phyloP scores from a whole-genome alignment of 2,888 invertebrate genomes.

The Sepioteuthis lessoniana region DNA sequence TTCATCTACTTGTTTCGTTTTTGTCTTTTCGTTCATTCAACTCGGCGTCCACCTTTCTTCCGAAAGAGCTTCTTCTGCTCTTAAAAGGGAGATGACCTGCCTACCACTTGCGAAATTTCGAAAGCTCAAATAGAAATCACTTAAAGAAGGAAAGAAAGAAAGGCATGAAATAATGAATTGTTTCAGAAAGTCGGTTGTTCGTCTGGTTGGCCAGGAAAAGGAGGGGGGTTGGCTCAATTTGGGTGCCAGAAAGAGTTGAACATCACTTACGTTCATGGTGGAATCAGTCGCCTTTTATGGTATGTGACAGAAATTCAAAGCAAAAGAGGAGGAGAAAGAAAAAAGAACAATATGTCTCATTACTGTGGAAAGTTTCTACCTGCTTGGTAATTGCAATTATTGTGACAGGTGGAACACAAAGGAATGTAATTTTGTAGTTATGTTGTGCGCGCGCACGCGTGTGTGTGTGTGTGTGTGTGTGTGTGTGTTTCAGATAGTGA shows the following conservation, averaged over 20 bases:
- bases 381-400: not conserved
- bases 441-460: not conserved
- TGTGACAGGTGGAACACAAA: conserved; percentile 2
- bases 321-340: not conserved
- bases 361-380: not conserved
- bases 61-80: not conserved
- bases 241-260: not conserved
- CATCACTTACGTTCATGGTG: not conserved
- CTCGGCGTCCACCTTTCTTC: not conserved
- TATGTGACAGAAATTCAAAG: conserved; percentile 20
- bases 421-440: not conserved
- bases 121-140: not conserved
- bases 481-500: no score
- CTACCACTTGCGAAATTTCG: not conserved
- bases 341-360: not conserved
- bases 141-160: not conserved
- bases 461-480: no score
- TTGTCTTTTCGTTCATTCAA: not conserved
- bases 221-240: not conserved
- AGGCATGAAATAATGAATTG: not conserved
- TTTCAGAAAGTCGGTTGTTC: no score
- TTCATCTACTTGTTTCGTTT: not conserved
- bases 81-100: not conserved
- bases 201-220: not conserved
- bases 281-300: not conserved